Evolutionary conservation across 2,888 invertebrate genomes (phyloP), one percentile per base, ranked within the genome.

Genomic region (Epinotia demarniana): DNA sequence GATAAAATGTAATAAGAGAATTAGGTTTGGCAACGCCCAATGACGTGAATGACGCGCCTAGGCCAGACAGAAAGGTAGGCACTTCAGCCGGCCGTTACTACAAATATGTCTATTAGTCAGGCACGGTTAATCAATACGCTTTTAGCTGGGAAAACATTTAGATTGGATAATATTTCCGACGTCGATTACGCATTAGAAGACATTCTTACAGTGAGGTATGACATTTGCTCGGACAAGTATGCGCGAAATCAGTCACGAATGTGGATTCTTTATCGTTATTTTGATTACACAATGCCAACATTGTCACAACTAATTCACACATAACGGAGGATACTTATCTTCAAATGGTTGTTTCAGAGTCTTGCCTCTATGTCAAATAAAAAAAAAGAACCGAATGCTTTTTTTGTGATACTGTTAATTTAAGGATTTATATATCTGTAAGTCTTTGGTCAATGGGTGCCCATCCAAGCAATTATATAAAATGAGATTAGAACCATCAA

Each of bases 91-190:
- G 77, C 76, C 75, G 76, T 80, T 81, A 80, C 80, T 71, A 80
- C 85, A 83, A 85, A 86, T 84, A 88, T 82, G 84, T 83, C 84
- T 83, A 82, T 83, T 80, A 81, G 85, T 82, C 84, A 86, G 86
- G 84, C 86, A 81, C 85, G 79, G 83, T 84, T 84, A 88, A 91
- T 91, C 90, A 85, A 92, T 91, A 90, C 77, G 83, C 87, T 89
- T 86, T 89, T 83, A 87, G 85, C 75, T 77, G 79, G 78, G 49
- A 76, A 74, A 80, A 80, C 77, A 77, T 78, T 78, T 72, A 70
- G 69, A 33, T 79, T 81, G 84, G 80, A 83, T 84, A 72, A 80
- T 80, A 81, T 86, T 84, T 83, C 81, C 73, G 78, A 69, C n/a
- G 43, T 63, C 13, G 16, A 9, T n/a, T 33, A 33, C n/a, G 33